These are phyloP conservation scores for Hyalella azteca DNA, from an alignment of 2,888 invertebrate species.

Conservation along the genomic window DNA sequence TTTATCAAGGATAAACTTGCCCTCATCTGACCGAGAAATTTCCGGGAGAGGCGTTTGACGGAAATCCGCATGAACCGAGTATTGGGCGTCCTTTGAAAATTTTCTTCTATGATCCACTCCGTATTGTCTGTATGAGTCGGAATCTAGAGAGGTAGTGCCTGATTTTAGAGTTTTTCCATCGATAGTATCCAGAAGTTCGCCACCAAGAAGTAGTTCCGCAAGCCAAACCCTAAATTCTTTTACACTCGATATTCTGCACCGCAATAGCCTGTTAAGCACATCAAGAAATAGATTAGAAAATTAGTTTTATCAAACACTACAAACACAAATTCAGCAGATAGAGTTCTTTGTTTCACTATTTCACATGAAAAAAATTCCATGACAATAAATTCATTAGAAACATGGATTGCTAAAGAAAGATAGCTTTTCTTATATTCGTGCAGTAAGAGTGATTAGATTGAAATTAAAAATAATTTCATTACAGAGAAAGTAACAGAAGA, in stretches of 20 bases:
- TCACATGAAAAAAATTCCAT: too few relatives aligned
- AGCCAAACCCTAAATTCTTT: slow-evolving; percentile 53
- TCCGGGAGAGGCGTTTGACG: slow-evolving; percentile 67
- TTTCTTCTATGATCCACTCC: slow-evolving; percentile 47
- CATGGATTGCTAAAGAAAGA: too few relatives aligned
- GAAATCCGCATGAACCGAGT: slow-evolving; percentile 55
- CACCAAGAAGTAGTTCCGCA: slow-evolving; percentile 49
- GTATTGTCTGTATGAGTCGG: slow-evolving; percentile 47
- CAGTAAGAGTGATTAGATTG: too few relatives aligned
- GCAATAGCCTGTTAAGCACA: slow-evolving; percentile 51
- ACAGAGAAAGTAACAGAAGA: too few relatives aligned
- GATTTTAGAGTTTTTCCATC: slow-evolving; percentile 50
- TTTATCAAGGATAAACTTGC: slow-evolving; percentile 72
- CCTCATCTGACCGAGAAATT: slow-evolving; percentile 77
- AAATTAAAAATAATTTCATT: too few relatives aligned
- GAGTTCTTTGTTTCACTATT: too few relatives aligned
- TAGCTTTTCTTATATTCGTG: too few relatives aligned
- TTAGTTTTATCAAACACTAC: too few relatives aligned
- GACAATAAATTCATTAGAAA: too few relatives aligned
- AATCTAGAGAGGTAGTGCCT: background rate
- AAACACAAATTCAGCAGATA: too few relatives aligned
- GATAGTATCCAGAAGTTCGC: slow-evolving; percentile 49
- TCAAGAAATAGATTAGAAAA: too few relatives aligned
- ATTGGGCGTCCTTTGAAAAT: slow-evolving; percentile 49
- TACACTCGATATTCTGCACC: slow-evolving; percentile 58